Conservation (phyloP, 2,888 invertebrate species). For the Ptychoptera contaminata region DNA sequence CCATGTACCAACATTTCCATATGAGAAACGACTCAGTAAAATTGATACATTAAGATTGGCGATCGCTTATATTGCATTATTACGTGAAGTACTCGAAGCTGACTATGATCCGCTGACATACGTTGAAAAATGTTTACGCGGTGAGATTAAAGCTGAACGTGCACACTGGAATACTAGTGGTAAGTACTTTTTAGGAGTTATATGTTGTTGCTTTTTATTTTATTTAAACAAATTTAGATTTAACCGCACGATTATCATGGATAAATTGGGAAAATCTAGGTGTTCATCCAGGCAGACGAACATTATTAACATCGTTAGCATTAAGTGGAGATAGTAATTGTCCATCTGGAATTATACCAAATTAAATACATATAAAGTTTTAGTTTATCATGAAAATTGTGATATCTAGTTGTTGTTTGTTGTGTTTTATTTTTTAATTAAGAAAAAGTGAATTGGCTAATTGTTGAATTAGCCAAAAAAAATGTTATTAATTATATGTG, state of each 20-base stretch:
- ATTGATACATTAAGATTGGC: slow-evolving; percentile 95
- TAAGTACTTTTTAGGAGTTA: slow-evolving; percentile 27
- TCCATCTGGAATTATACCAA: not conserved
- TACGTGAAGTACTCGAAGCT: slow-evolving; percentile 68
- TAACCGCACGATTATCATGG: slow-evolving; percentile 94
- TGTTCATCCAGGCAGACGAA: slow-evolving; percentile 75
- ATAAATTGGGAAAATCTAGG: slow-evolving; percentile 98
- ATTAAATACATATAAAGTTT: no score
- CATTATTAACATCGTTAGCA: slow-evolving; percentile 65
- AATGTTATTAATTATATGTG: no score
- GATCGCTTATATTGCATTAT: slow-evolving; percentile 91
- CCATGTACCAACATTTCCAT: slow-evolving; percentile 98
- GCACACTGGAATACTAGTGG: slow-evolving; percentile 96
- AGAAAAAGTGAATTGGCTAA: no score
- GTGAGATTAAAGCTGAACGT: slow-evolving; percentile 75
- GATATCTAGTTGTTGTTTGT: no score
- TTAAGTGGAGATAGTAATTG: slow-evolving; percentile 48
- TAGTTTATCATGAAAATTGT: no score
- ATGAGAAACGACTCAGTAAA: slow-evolving; percentile 94
- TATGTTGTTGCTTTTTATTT: not conserved
- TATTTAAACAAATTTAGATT: slow-evolving; percentile 44
- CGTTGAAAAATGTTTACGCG: slow-evolving; percentile 80
- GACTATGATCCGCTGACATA: slow-evolving; percentile 86
- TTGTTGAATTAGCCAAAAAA: no score
- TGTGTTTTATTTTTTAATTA: no score